phyloP scores from a whole-genome alignment of 2,888 invertebrate species.

The Ochropleura leucogaster region DNA sequence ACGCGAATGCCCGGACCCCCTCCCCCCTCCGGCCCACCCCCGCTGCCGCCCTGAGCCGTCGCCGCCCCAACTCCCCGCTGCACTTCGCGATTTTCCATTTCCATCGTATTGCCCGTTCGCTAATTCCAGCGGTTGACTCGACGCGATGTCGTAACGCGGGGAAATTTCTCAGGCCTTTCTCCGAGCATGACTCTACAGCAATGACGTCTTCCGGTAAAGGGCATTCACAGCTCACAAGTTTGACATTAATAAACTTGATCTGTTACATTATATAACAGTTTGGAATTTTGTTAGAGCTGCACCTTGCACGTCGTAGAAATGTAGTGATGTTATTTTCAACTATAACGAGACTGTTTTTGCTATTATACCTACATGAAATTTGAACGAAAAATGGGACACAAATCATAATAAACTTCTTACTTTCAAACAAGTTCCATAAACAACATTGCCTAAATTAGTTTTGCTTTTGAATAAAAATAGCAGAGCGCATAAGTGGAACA shows the following conservation, averaged over 20 bases:
- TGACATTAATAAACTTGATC: conserved; percentile 69
- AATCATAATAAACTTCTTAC: neutral
- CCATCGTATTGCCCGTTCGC: conserved; percentile 81
- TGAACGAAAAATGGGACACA: neutral
- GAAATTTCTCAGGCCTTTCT: conserved; percentile 85
- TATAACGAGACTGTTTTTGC: neutral
- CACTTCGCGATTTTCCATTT: conserved; percentile 89
- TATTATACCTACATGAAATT: neutral
- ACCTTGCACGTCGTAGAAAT: neutral
- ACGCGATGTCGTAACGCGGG: conserved; percentile 81
- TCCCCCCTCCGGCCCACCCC: conserved; percentile 70
- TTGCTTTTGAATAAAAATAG: neutral
- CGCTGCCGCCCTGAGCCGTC: conserved; percentile 54
- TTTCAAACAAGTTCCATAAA: neutral
- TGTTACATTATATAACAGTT: conserved; percentile 48
- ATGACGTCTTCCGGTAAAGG: conserved; percentile 80
- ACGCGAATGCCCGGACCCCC: conserved; percentile 87
- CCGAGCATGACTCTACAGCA: conserved; percentile 69
- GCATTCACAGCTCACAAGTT: conserved; percentile 74
- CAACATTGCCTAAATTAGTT: neutral
- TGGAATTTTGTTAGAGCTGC: conserved; percentile 27
- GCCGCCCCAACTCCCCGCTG: conserved; percentile 72
- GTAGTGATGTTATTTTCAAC: neutral
- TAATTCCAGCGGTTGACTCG: conserved; percentile 82
- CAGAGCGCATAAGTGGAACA: conserved; percentile 1